These are phyloP conservation scores for Ormyrus nitidulus DNA, from an alignment of 2,888 invertebrate genomes.

Conservation along the genomic window DNA sequence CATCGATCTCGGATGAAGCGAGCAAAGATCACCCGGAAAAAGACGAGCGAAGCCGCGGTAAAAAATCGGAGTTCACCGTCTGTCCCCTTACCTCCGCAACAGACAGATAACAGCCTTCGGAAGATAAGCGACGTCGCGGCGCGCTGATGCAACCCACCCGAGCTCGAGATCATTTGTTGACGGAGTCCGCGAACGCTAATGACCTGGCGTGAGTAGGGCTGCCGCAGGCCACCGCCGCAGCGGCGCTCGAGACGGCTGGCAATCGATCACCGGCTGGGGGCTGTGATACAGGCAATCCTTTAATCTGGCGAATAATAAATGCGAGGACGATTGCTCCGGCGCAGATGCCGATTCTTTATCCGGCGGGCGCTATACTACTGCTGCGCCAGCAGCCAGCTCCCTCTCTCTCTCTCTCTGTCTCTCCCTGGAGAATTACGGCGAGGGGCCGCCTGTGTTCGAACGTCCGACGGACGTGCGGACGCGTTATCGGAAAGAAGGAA, in stretches of 20 bases:
- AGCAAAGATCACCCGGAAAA: too few species aligned
- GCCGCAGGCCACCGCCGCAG: slow-evolving; percentile 60
- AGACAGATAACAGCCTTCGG: background rate
- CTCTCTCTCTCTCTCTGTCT: background rate
- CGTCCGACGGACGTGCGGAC: background rate
- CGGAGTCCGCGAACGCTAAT: slow-evolving; percentile 69
- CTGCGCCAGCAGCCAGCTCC: too few species aligned
- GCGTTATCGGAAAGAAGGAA: background rate
- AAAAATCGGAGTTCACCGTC: slow-evolving; percentile 64
- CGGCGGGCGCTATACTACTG: too few species aligned
- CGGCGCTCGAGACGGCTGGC: slow-evolving; percentile 59
- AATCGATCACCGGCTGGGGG: slow-evolving; percentile 67
- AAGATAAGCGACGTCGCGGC: slow-evolving; percentile 69
- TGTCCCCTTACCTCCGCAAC: too few species aligned
- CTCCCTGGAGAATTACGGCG: slow-evolving; percentile 10
- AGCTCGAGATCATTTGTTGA: slow-evolving; percentile 68
- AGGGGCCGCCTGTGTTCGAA: background rate
- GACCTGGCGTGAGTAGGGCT: slow-evolving; percentile 51
- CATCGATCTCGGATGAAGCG: background rate
- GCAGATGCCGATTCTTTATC: background rate
- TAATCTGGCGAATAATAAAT: slow-evolving; percentile 66
- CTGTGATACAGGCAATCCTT: slow-evolving; percentile 52
- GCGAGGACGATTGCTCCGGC: slow-evolving; percentile 45
- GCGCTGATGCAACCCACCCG: slow-evolving; percentile 68
- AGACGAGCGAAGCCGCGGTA: slow-evolving; percentile 42